A percentile compares a stretch with the other conserved stretches of the same genome.
Evolutionary conservation across 2,888 invertebrate genomes (phyloP).

Genomic region (Tethea ocularis): DNA sequence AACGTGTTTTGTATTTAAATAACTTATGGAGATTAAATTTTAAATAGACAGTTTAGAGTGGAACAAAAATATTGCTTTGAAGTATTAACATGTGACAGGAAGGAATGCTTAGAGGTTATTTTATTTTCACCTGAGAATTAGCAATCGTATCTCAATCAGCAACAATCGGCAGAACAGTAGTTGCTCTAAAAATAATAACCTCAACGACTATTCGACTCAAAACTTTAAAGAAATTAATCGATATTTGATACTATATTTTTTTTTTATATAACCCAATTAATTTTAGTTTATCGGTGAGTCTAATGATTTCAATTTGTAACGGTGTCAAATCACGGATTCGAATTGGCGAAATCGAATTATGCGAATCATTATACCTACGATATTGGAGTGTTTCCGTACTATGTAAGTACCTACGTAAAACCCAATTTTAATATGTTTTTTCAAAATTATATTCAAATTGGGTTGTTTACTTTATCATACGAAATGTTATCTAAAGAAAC

Average conservation of each 20-base stretch:
- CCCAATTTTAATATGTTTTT: neutral
- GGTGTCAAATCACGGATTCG: slow-evolving; percentile 4
- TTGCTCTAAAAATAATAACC: neutral
- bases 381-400: neutral
- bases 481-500: too few species aligned
- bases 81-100: neutral
- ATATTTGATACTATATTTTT: neutral
- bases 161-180: too few species aligned
- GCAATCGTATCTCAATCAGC: too few species aligned
- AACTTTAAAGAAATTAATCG: neutral
- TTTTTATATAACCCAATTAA: neutral
- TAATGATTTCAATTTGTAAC: slow-evolving; percentile 8
- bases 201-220: slow-evolving; percentile 1
- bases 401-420: too few species aligned
- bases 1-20: slow-evolving; percentile 60
- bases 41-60: slow-evolving; percentile 26
- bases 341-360: slow-evolving; percentile 7
- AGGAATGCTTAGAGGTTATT: neutral
- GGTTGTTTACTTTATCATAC: too few species aligned
- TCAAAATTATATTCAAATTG: too few species aligned
- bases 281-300: slow-evolving; percentile 4
- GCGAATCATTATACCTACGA: neutral
- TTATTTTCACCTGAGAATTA: too few species aligned
- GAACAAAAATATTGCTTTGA: slow-evolving; percentile 34
- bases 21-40: slow-evolving; percentile 38